Evolutionary conservation across 2,888 invertebrate species (phyloP).

Genomic region (Pyrrhosoma nymphula): DNA sequence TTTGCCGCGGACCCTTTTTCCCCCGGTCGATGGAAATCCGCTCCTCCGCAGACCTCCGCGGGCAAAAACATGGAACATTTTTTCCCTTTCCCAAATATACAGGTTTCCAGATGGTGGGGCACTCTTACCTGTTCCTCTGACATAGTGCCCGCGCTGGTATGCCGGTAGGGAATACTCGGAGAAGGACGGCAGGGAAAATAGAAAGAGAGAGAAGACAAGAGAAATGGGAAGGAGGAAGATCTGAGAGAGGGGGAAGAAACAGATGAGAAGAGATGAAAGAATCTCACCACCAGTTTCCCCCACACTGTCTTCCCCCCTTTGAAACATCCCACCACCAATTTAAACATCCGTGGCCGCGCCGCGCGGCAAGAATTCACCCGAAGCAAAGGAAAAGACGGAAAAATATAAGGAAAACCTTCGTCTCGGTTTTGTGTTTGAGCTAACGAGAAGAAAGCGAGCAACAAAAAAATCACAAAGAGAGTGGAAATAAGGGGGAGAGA

Average conservation of each 20-base stretch:
- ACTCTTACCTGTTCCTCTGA: neutral
- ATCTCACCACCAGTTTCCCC: neutral
- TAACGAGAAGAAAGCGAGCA: neutral
- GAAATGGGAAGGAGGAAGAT: too few relatives aligned
- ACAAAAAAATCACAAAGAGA: neutral
- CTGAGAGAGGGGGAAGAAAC: neutral
- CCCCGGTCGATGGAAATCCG: neutral
- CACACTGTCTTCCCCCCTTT: neutral
- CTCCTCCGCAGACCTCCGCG: neutral
- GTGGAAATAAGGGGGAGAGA: neutral
- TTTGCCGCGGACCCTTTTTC: neutral
- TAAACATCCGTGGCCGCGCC: neutral
- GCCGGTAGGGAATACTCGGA: neutral
- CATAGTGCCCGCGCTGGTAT: neutral
- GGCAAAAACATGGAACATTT: neutral
- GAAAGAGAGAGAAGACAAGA: too few relatives aligned
- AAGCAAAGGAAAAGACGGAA: neutral
- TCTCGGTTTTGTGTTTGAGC: neutral
- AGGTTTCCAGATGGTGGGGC: neutral
- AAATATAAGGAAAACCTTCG: neutral
- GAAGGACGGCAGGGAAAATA: neutral
- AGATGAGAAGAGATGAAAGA: slow-evolving; percentile 9
- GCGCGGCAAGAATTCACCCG: neutral
- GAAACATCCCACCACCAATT: neutral
- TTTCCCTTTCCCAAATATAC: neutral